phyloP scores from a whole-genome alignment of 37 sponge, comb jelly and placozoan species.

The Ephydatia muelleri region DNA sequence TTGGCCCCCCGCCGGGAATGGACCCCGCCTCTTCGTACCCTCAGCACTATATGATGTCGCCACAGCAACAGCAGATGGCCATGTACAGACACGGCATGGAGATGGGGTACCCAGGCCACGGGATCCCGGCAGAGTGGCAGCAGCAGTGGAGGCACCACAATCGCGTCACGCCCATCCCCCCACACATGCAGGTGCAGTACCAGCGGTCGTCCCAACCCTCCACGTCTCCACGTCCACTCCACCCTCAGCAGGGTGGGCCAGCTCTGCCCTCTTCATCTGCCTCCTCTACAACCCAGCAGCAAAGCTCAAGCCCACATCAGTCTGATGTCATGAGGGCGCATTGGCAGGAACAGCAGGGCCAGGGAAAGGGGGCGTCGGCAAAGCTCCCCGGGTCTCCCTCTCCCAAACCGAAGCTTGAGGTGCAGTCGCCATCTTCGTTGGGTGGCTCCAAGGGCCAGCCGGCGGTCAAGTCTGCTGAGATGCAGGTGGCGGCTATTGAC shows the following conservation, averaged over 20 bases:
- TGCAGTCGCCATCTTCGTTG: neutral
- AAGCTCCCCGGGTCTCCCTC: too few species aligned
- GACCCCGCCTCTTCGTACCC: neutral
- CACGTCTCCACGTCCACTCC: conserved; percentile 4
- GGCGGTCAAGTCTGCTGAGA: neutral
- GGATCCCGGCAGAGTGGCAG: conserved; percentile 40
- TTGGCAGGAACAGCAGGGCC: conserved; percentile 19
- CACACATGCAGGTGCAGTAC: conserved; percentile 19
- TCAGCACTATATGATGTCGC: conserved; percentile 22
- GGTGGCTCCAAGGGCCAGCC: neutral
- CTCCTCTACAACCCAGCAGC: conserved; percentile 35
- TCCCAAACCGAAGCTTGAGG: too few species aligned
- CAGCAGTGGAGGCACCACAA: conserved; percentile 38
- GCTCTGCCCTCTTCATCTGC: too few species aligned
- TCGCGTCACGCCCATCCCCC: conserved; percentile 17
- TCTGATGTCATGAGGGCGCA: conserved; percentile 23
- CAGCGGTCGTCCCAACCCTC: conserved; percentile 9
- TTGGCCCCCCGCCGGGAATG: conserved; percentile 17
- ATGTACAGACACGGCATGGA: neutral
- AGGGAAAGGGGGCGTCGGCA: too few species aligned
- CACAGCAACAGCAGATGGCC: conserved; percentile 19
- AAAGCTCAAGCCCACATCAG: neutral
- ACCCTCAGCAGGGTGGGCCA: neutral
- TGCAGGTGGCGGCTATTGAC: neutral
- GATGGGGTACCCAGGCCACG: conserved; percentile 8